phyloP scores from a whole-genome alignment of 2,888 invertebrate genomes.

The Eupithecia vulgata region DNA sequence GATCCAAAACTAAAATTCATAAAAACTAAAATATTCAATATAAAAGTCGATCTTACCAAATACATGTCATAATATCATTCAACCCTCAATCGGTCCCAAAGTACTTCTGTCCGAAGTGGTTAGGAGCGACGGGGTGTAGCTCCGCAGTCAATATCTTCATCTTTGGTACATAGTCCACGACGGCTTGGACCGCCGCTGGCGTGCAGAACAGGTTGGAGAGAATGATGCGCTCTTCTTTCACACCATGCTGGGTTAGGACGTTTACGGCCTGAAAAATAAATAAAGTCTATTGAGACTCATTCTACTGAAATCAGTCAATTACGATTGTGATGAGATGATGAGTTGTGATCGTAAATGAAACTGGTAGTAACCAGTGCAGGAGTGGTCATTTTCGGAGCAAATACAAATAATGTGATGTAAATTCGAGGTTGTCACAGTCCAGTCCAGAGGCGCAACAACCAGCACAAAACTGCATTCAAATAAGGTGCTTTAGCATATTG shows the following conservation, averaged over 20 bases:
- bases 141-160: slow-evolving; percentile 98
- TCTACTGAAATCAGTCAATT: too few species aligned
- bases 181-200: slow-evolving; percentile 93
- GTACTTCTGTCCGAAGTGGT: slow-evolving; percentile 99
- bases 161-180: slow-evolving; percentile 92
- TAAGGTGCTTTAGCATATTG: too few species aligned
- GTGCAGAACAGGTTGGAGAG: slow-evolving; percentile 99
- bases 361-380: too few species aligned
- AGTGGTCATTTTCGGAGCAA: too few species aligned
- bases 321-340: too few species aligned
- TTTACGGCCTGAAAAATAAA: slow-evolving; percentile 91
- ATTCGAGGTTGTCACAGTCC: too few species aligned
- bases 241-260: slow-evolving; percentile 96
- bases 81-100: slow-evolving; percentile 62
- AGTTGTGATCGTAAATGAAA: too few species aligned
- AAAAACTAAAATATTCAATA: not conserved
- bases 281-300: too few species aligned
- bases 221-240: slow-evolving; percentile 96
- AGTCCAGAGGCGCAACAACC: too few species aligned
- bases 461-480: too few species aligned
- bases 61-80: not conserved
- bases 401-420: too few species aligned
- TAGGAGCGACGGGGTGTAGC: slow-evolving; percentile 96
- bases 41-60: not conserved
- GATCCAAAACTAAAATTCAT: slow-evolving; percentile 2